These are phyloP conservation scores for Temnothorax longispinosus DNA, from an alignment of 1,140 invertebrate genomes.

Conservation along the genomic window DNA sequence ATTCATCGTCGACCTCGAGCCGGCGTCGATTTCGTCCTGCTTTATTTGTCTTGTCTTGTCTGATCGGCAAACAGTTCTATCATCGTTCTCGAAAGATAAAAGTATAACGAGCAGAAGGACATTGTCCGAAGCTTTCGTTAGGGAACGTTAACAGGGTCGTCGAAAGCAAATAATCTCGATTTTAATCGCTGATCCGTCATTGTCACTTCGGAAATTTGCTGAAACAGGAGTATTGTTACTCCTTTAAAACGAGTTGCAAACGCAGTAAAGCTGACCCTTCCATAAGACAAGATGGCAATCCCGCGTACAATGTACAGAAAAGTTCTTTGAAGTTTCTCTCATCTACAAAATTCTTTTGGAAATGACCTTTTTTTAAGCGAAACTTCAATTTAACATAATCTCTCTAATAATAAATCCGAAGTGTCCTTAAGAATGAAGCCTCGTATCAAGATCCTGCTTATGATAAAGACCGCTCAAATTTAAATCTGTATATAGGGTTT, in stretches of 20 bases:
- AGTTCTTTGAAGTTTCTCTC: not conserved
- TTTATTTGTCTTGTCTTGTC: constrained; percentile 68
- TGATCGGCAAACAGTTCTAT: constrained; percentile 61
- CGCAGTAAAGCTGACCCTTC: not conserved
- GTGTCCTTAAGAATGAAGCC: not conserved
- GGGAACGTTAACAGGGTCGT: not conserved
- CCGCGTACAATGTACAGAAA: not conserved
- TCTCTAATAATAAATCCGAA: not conserved
- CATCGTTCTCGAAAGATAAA: constrained; percentile 32
- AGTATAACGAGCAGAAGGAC: constrained; percentile 24
- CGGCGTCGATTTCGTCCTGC: not conserved
- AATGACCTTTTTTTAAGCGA: not conserved
- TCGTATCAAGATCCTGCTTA: not conserved
- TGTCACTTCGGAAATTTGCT: constrained; percentile 1
- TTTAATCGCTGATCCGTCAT: constrained; percentile 37
- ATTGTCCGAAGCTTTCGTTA: constrained; percentile 26
- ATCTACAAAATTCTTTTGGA: not conserved
- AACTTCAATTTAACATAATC: not conserved
- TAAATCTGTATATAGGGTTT: not conserved
- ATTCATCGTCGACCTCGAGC: constrained; percentile 35
- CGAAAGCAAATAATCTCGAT: constrained; percentile 19
- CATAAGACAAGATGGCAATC: not conserved
- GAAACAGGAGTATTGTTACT: not conserved
- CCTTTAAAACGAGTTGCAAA: constrained; percentile 22
- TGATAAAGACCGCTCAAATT: not conserved